phyloP scores from a whole-genome alignment of 2,888 invertebrate genomes.

The Salpingus planirostris region DNA sequence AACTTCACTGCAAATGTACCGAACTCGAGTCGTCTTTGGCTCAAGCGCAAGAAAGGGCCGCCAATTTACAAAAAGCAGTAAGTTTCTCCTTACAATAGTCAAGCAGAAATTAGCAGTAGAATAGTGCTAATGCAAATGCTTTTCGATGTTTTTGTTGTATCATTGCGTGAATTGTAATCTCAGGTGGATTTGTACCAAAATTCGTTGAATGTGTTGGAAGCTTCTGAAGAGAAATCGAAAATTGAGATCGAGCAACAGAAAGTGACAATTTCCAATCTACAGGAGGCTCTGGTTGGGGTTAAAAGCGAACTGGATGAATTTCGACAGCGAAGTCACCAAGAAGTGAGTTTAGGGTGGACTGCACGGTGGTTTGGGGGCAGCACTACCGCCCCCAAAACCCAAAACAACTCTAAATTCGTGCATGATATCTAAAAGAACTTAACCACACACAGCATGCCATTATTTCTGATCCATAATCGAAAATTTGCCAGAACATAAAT shows the following conservation, averaged over 20 bases:
- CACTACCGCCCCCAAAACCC: too few relatives aligned
- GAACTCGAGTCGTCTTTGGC: constrained; percentile 29
- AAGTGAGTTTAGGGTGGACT: constrained; percentile 37
- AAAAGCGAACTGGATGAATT: constrained; percentile 35
- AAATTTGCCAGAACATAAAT: too few relatives aligned
- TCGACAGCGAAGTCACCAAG: constrained; percentile 29
- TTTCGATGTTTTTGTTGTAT: too few relatives aligned
- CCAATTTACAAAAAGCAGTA: constrained; percentile 36
- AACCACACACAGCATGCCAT: neutral
- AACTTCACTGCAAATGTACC: constrained; percentile 29
- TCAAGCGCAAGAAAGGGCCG: constrained; percentile 28
- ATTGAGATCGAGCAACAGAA: constrained; percentile 36
- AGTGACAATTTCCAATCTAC: constrained; percentile 33
- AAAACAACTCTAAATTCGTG: constrained; percentile 28
- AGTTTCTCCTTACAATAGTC: constrained; percentile 15
- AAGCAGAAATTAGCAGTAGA: constrained; percentile 1
- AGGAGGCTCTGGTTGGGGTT: constrained; percentile 33
- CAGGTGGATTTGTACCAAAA: constrained; percentile 36
- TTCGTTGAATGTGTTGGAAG: constrained; percentile 34
- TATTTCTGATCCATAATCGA: too few relatives aligned
- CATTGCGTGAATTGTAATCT: neutral
- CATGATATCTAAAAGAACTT: constrained; percentile 34
- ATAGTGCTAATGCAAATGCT: too few relatives aligned
- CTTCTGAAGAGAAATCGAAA: constrained; percentile 30
- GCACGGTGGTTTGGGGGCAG: constrained; percentile 37